Conservation (phyloP, 2,113 vertebrate species). For the Sander vitreus region DNA sequence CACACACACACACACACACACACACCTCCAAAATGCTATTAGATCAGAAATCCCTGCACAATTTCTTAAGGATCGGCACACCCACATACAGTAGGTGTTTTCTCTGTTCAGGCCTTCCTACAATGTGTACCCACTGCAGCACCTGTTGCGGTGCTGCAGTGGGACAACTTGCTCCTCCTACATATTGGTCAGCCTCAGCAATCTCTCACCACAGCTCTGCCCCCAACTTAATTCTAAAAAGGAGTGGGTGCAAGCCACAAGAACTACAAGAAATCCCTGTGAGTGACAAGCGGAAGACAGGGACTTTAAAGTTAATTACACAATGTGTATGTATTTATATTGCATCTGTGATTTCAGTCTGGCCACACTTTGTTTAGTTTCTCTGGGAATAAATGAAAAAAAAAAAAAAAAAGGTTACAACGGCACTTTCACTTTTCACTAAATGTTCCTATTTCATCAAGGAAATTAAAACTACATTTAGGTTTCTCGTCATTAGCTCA, state of each 20-base stretch:
- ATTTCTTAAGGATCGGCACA: slow-evolving; percentile 21
- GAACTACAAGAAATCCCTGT: background rate
- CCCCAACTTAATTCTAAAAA: background rate
- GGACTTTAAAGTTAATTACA: background rate
- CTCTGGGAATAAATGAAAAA: background rate
- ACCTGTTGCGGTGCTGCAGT: slow-evolving; percentile 13
- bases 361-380: background rate
- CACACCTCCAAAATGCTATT: slow-evolving; percentile 25
- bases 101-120: slow-evolving; percentile 20
- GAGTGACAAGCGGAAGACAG: background rate
- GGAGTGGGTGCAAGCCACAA: background rate
- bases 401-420: background rate
- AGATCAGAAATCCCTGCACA: slow-evolving; percentile 25
- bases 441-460: background rate
- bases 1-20: background rate
- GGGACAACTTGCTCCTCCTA: background rate
- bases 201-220: background rate
- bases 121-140: too few species aligned
- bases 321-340: background rate
- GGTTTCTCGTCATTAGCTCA: background rate
- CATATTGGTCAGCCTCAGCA: background rate
- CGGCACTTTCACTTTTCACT: background rate
- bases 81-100: slow-evolving; percentile 14
- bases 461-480: background rate
- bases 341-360: background rate